phyloP scores from a whole-genome alignment of 2,888 invertebrate genomes.

The Phengaris arion region DNA sequence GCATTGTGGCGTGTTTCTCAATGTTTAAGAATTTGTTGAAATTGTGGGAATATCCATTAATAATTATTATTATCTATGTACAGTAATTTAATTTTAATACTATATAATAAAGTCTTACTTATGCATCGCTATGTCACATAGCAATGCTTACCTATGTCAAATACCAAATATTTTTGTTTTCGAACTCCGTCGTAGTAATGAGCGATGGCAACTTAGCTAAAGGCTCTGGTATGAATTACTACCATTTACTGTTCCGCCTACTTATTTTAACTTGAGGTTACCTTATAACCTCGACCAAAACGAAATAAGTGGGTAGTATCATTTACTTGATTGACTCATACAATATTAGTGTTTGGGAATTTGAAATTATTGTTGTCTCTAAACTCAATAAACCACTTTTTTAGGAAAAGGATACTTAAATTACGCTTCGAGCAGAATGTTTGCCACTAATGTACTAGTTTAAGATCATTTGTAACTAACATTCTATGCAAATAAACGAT shows the following conservation, averaged over 20 bases:
- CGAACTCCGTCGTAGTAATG: no score
- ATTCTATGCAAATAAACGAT: no score
- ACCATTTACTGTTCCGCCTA: constrained; percentile 5
- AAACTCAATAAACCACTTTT: no score
- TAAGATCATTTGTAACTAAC: no score
- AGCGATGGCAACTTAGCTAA: no score
- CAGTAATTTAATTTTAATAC: neutral
- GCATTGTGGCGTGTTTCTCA: neutral
- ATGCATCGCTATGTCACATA: no score
- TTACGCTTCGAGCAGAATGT: no score
- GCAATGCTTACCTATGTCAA: no score
- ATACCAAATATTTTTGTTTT: no score
- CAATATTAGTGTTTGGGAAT: neutral
- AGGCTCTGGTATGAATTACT: neutral
- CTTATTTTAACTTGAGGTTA: neutral
- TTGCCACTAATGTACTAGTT: no score
- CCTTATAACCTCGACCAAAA: neutral
- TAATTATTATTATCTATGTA: neutral
- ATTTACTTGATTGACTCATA: neutral
- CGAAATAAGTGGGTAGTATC: constrained; percentile 6
- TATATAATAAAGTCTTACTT: neutral
- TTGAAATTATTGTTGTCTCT: no score
- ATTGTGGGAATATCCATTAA: neutral
- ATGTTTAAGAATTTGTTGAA: neutral
- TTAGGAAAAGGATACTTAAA: no score